Evolutionary conservation across 2,797 vertebrate genomes (phyloP), one percentile per base, ranked within the genome.

Genomic region (Poecilia wingei): DNA sequence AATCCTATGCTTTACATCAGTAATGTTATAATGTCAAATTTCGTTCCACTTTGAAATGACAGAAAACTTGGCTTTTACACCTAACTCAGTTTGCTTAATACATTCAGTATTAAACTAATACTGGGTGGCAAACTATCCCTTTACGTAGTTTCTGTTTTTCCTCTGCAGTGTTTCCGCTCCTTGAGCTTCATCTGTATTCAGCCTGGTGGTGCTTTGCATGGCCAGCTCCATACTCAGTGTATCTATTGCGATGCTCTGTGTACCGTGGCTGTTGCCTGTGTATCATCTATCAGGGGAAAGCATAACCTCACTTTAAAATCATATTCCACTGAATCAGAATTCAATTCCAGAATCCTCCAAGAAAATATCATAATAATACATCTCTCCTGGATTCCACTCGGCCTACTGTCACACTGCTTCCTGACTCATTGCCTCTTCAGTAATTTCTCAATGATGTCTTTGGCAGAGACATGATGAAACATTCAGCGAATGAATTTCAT

Each of bases 281-380:
- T 91, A 86, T 92, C 90, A 93, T 92, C 84, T 90, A 92, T 93
- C 94, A 93, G 82, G 84, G 84, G 86, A 91, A 77, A 83, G 86
- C 83, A 89, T 89, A 91, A 89, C 92, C 89, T 93, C 78, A 83
- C 91, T 90, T 93, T 89, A 90, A 93, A 94, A 94, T 92, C 88
- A 91, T 86, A 94, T 92, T 93, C 91, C 79, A 85, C 90, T 93
- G 91, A 94, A 93, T 94, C 92, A 88, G 93, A 92, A 94, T 94
- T 94, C 90, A 93, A 94, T 95, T 94, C 88, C 80, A 80, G 88
- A 93, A 92, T 92, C 87, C 84, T 79, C 86, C 86, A 84, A 76
- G 91, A 93, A 95, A 94, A 91, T 93, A 94, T 91, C 88, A 85
- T 90, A 89, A 91, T 90, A 92, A 93, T 89, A 89, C 86, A 92